Evolutionary conservation across 2,113 vertebrate genomes (phyloP), one percentile per base, ranked within the genome.

Genomic region (Lota lota): DNA sequence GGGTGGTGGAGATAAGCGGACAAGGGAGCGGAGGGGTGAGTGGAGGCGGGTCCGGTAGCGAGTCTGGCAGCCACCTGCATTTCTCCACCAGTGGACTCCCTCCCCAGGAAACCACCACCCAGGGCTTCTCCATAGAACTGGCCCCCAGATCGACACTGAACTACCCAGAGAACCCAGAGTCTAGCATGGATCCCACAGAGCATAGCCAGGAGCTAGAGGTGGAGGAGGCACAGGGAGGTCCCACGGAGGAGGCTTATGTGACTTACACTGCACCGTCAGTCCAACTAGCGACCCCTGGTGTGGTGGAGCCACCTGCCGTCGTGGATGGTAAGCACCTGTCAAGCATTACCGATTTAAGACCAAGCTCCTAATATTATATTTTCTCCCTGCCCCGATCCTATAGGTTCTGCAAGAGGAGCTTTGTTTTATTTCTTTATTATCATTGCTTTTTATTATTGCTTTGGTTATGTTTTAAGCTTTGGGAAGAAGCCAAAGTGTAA

Each of bases 1-100:
- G 91, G 22, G 91, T 89, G 0, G 85, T 92, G 0, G 92, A 91
- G 64, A 18, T 88, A 4, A 91, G 80, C 3, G 83, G 79, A 54
- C 76, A 90, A 76, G 90, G 86, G 59, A 92, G 88, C 22, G 83
- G 89, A 2, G 78, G 78, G 22, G 87, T 87, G 20, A 67, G 75
- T 67, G 86, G 66, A 0, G 83, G 79, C 73, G 68, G 77, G 36
- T 88, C 86, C 17, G 88, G 85, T 7, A 60, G 70, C 51, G 40
- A 69, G 60, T 70, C 0, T 83, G 77, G 76, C 53, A 12, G 40
- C 40, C 40, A 47, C 40, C 53, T 66, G 20, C 63, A 72, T 56
- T 14, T 57, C 21, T 82, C 79, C 21, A 68, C 76, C 66, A 87
- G 74, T 61, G 85, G 74, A 71, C 63, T 24, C 11, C 11, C 66